Base-by-base conservation (phyloP, 2,888 invertebrate species). In the Pteria penguin region DNA sequence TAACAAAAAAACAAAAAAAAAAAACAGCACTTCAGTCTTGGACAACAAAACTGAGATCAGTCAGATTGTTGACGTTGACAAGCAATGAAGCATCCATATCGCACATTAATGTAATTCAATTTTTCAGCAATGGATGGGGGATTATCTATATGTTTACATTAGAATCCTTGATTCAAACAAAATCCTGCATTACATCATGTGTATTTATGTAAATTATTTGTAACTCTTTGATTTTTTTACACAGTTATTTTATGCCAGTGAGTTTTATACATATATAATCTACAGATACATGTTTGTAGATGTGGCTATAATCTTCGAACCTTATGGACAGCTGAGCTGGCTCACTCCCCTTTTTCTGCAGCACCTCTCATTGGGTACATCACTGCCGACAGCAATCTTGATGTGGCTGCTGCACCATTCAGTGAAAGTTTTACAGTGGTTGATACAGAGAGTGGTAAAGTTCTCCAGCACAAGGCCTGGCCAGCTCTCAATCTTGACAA, bases 251-350 rank as follows among this genome's bases (percentile, higher is more conserved):
- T 22, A 27, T 24, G 18, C 2, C 22, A 24, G 18, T 27, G 27
- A 32, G n/a, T n/a, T n/a, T n/a, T n/a, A n/a, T n/a, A n/a, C n/a
- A 27, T 29, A 1, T n/a, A 36, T 2, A 36, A 18, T 33, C 57
- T 45, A 31, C 24, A n/a, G n/a, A n/a, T n/a, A 24, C 74, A 2
- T 76, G 24, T 54, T 75, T 76, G 32, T 72, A 89, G 89, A 72
- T 91, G 91, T 82, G 85, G 86, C 1, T 89, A 88, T 75, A 82
- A 86, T 24, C 68, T 90, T 57, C 82, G 84, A 36, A 84, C 87
- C 52, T 75, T 88, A 22, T 90, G 90, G 90, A 88, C 87, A 65
- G 83, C 86, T 26, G 91, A 90, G 71, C 78, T 90, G 29, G 88
- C 89, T 22, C 86, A 88, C 36, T 84, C 89, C 4, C 89, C 90